Base-by-base conservation (phyloP, 2,797 vertebrate genomes). In the Cirrhinus molitorella region DNA sequence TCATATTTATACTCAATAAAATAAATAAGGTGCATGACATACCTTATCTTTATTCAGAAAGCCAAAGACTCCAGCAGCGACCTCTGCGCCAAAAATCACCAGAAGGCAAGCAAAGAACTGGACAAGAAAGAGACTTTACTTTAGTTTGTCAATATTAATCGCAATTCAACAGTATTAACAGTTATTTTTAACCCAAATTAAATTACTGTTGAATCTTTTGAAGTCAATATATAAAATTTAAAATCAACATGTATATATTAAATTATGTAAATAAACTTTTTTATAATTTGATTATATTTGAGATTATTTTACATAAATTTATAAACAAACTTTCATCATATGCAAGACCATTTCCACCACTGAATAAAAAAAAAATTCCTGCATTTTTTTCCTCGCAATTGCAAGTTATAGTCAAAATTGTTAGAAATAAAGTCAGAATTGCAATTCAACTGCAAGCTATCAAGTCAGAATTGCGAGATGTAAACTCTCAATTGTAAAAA, bases 71-170 rank as follows among this genome's bases (percentile, higher is more conserved):
- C 98, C 98, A 77, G 97, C 96, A 6, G 97, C 96, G 80, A 99
- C 89, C 93, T 99, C 97, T 84, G 97, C 97, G 53, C 96, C 98
- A 92, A 99, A 99, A 94, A 99, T 98, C 70, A 99, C 95, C 92
- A 99, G 88, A 16, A 99, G 95, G 91, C 97, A 99, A 65, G 96
- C 94, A 83, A 99, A 99, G 92, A 99, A 99, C 98, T 99, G 93
- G 37, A 88, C 79, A 85, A 68, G 1, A 47, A 25, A 84, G 19
- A 73, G 31, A 43, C 11, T 11, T 53, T 9, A 47, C 12, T 67
- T 85, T 51, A 59, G 71, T 5, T 11, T 40, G 37, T 47, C 19
- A 66, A 16, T 31, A n/a, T 4, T 34, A 66, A 55, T 10, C 6
- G 28, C 10, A 17, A 66, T 53, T 65, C 7, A 57, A 21, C 59